Conservation (phyloP, 2,113 vertebrate genomes). For the Oceanodroma tethys region DNA sequence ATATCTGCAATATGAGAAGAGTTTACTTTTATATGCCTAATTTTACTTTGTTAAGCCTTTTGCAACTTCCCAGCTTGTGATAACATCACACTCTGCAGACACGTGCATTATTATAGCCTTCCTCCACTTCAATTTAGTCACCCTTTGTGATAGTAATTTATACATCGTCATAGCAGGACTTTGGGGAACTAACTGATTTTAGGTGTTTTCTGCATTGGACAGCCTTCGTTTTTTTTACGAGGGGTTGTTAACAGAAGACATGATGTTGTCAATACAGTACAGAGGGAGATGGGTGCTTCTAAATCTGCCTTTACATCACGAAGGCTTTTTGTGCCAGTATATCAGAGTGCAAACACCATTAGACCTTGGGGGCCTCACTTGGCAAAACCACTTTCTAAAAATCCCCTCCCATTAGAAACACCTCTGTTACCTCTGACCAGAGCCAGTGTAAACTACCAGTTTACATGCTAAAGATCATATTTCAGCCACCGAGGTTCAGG, state of each 20-base stretch:
- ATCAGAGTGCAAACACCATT: not conserved
- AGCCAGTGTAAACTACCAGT: not conserved
- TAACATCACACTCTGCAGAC: not conserved
- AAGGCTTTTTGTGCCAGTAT: not conserved
- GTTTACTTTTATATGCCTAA: not conserved
- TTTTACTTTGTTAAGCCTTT: not conserved
- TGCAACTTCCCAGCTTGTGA: not conserved
- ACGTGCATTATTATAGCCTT: not conserved
- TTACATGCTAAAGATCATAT: not conserved
- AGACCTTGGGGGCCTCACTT: not conserved
- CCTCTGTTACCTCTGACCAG: not conserved
- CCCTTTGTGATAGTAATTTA: not conserved
- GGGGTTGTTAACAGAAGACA: not conserved
- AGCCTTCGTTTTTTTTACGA: fast-evolving
- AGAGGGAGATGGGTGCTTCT: not conserved
- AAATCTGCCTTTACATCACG: not conserved
- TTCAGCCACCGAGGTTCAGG: not conserved
- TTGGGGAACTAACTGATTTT: not conserved
- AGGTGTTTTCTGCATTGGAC: not conserved
- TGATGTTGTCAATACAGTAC: fast-evolving
- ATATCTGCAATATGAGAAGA: not conserved
- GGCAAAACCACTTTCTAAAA: not conserved
- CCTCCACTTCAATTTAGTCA: not conserved
- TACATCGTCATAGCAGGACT: not conserved
- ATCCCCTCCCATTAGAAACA: not conserved